Conservation (phyloP, 2,888 invertebrate genomes). For the Plebejus anna region DNA sequence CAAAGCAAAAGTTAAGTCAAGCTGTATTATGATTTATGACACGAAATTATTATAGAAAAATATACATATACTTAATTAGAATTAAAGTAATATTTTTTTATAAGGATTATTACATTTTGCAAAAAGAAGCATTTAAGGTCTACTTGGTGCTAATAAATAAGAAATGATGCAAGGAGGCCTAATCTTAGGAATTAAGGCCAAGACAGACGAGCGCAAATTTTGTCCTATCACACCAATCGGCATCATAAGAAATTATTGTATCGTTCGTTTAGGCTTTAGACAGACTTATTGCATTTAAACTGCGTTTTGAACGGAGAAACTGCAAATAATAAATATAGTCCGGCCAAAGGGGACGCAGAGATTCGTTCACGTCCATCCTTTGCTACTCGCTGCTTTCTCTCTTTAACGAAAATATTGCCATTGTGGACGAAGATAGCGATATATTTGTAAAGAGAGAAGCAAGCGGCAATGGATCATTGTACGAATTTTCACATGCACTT, state of each 20-base stretch:
- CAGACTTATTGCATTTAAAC: background rate
- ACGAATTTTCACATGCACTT: background rate
- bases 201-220: slow-evolving; percentile 15
- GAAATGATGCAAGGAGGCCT: slow-evolving; percentile 15
- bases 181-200: slow-evolving; percentile 3
- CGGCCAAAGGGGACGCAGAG: background rate
- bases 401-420: too few relatives aligned
- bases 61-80: background rate
- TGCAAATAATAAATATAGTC: background rate
- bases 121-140: background rate
- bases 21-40: background rate
- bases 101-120: background rate
- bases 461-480: background rate
- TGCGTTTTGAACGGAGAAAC: background rate
- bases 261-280: slow-evolving; percentile 3
- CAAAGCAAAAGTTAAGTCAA: background rate
- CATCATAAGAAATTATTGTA: background rate
- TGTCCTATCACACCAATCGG: background rate
- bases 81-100: background rate
- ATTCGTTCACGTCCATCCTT: background rate
- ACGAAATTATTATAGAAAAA: background rate
- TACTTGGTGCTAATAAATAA: slow-evolving; percentile 6
- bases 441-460: background rate
- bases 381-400: background rate
- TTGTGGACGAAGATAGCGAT: too few relatives aligned